Conservation (phyloP, 2,113 vertebrate genomes). For the Peromyscus maniculatus region DNA sequence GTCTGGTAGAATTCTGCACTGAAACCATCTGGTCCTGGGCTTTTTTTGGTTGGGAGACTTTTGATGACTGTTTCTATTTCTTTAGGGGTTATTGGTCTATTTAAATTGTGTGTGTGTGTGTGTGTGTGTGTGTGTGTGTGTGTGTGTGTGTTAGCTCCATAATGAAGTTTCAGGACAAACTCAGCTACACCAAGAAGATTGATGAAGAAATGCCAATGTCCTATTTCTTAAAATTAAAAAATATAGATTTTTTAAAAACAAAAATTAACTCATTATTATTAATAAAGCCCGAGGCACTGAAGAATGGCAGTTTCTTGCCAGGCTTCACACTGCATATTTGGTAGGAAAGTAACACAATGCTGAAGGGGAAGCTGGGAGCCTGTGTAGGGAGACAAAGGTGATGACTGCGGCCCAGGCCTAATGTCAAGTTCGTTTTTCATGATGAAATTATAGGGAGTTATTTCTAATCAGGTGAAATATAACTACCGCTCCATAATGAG, state of each 20-base stretch:
- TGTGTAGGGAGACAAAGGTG: not conserved
- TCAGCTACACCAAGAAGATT: conserved; percentile 32
- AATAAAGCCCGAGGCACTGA: not conserved
- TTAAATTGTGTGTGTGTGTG: not conserved
- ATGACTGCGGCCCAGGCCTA: not conserved
- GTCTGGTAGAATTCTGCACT: no score
- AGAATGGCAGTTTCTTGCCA: not conserved
- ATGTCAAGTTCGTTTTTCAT: conserved; percentile 48
- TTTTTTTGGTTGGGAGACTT: no score
- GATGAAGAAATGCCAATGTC: conserved; percentile 41
- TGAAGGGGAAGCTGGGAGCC: not conserved
- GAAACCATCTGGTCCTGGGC: no score
- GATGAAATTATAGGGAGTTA: conserved; percentile 43
- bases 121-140: not conserved
- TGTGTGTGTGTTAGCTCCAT: not conserved
- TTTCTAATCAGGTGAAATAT: conserved; percentile 70
- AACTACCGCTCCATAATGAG: conserved; percentile 62
- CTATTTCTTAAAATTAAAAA: conserved; percentile 19
- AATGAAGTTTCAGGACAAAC: conserved; percentile 28
- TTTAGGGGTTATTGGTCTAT: no score
- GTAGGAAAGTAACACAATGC: conserved; percentile 4
- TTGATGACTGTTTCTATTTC: no score
- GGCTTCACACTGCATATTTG: not conserved
- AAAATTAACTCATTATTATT: conserved; percentile 38
- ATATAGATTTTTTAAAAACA: not conserved